Evolutionary conservation across 2,888 invertebrate genomes (phyloP), one percentile per base, ranked within the genome.

Genomic region (Myopa testacea): DNA sequence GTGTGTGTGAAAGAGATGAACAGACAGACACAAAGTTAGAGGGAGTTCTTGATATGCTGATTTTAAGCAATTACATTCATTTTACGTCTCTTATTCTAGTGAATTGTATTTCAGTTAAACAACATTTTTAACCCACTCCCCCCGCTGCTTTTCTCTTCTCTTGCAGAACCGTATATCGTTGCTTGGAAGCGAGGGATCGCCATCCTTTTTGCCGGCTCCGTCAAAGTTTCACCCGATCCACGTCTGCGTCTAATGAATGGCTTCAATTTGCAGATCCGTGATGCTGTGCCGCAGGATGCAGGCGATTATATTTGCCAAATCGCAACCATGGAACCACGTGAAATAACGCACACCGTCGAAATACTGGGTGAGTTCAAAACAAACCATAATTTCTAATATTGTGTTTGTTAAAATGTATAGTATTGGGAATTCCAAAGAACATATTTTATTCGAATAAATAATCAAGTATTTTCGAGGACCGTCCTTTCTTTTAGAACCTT

Each of bases 231-330:
- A 72, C 92, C 92, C 75, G 93, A 93, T 89, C 91, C 92, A 70
- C 90, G 93, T 80, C 91, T 93, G 80, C 90, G 91, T 82, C 89
- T 93, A 81, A 91, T 92, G 80, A 91, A 92, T 85, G 92, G 93
- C 67, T 93, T 92, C 88, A 92, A 92, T 86, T 87, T 93, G 82
- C 92, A 93, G 88, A 93, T 93, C 85, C 91, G 91, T 82, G 92
- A 92, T 83, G 92, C 92, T 50, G 91, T 91, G 81, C 91, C 92
- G 67, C 91, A 92, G 86, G 93, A 93, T 88, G 93, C 92, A 55
- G 93, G 93, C 38, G 92, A 93, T 89, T 93, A 93, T 86, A 91
- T 93, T 79, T 93, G 93, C 87, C 93, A 93, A 89, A 92, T 93
- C 84, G 93, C 92, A 81, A 93, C 92, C 58, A 89, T 92, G 84